Conservation (phyloP, 2,888 invertebrate species). For the Epirrita christyi region DNA sequence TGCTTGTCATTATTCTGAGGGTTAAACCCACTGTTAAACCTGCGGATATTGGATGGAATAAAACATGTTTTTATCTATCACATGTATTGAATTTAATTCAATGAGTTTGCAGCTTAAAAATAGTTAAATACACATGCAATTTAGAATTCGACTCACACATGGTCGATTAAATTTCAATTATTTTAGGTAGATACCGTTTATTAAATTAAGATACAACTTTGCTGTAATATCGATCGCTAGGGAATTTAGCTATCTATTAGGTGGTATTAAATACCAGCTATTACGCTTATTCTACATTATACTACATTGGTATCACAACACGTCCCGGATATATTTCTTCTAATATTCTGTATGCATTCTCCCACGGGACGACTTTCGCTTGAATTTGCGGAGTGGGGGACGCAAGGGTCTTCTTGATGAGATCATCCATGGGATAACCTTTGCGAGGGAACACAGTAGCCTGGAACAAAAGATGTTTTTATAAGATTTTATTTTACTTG, state of each 20-base stretch:
- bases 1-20: too few species aligned
- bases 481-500: too few species aligned
- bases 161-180: too few species aligned
- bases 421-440: conserved; percentile 66
- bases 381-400: conserved; percentile 54
- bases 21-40: too few species aligned
- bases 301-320: not conserved
- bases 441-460: conserved; percentile 69
- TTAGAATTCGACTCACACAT: too few species aligned
- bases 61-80: not conserved
- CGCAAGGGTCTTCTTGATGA: conserved; percentile 60
- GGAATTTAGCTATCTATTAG: not conserved
- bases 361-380: conserved; percentile 71
- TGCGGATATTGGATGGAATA: too few species aligned
- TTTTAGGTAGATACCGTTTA: too few species aligned
- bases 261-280: not conserved
- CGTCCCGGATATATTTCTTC: conserved; percentile 57
- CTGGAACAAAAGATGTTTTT: conserved; percentile 45
- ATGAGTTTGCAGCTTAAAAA: not conserved
- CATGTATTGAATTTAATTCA: not conserved
- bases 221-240: too few species aligned
- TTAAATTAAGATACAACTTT: too few species aligned
- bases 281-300: too few species aligned
- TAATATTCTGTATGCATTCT: conserved; percentile 58
- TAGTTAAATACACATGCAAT: not conserved